Conservation (phyloP, 2,797 vertebrate species). For the Loris lydekkerianus region DNA sequence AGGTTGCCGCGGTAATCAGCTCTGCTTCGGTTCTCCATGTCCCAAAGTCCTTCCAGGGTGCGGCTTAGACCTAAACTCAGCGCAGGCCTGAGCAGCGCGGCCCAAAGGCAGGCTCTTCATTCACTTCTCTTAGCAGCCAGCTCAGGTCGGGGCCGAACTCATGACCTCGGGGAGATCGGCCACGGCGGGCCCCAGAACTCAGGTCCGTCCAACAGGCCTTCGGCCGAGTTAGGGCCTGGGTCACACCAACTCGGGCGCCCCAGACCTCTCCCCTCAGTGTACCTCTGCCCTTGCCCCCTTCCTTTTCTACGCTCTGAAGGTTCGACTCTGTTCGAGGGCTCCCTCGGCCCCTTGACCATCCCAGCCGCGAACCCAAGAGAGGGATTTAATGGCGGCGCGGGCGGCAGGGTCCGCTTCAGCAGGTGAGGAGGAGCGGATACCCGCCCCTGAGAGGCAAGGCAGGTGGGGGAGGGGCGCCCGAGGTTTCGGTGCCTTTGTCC, state of each 20-base stretch:
- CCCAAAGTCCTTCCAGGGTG: not conserved
- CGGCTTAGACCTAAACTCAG: not conserved
- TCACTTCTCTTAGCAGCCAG: not conserved
- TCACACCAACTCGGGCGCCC: not conserved
- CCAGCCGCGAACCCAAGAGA: not conserved
- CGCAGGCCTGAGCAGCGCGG: not conserved
- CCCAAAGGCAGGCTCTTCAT: not conserved
- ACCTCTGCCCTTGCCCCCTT: not conserved
- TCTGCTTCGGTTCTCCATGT: not conserved
- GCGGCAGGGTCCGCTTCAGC: not conserved
- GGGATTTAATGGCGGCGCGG: conserved; percentile 21
- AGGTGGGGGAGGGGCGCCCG: conserved; percentile 73
- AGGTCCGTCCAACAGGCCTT: not conserved
- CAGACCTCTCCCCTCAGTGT: not conserved
- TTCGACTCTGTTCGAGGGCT: not conserved
- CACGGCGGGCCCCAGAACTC: rapidly evolving
- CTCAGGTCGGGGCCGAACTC: not conserved
- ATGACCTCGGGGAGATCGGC: not conserved
- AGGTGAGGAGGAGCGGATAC: conserved; percentile 57
- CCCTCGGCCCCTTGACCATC: not conserved
- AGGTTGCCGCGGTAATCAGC: too few species aligned
- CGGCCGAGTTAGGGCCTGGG: not conserved
- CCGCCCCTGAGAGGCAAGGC: conserved; percentile 19
- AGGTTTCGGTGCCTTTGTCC: conserved; percentile 80
- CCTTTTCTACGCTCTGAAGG: not conserved